Evolutionary conservation across 2,113 vertebrate species (phyloP).

Genomic region (Podarcis cretensis): DNA sequence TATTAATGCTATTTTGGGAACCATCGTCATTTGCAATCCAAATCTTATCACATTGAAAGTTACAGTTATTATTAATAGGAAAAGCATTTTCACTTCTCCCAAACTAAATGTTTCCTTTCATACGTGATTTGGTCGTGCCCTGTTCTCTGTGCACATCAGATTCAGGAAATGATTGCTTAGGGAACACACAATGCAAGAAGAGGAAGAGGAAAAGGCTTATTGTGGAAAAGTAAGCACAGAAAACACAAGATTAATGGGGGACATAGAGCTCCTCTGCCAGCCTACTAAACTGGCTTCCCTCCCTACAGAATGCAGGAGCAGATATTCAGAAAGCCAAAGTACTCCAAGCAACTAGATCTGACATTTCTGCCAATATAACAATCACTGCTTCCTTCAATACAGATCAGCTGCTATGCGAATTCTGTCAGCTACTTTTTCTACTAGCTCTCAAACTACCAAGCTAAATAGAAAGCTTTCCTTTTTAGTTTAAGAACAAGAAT

Average conservation of each 20-base stretch:
- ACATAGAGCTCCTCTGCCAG: constrained; percentile 1
- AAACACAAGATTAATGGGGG: constrained; percentile 3
- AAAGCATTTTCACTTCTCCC: not conserved
- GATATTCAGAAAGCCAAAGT: not conserved
- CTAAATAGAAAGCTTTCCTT: not conserved
- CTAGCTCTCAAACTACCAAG: not conserved
- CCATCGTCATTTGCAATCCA: not conserved
- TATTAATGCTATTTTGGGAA: not conserved
- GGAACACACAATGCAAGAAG: constrained; percentile 25
- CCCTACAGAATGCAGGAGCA: not conserved
- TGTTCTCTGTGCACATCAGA: not conserved
- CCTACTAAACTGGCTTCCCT: not conserved
- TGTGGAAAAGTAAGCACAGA: not conserved
- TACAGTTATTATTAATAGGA: no score
- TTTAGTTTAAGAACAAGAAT: not conserved
- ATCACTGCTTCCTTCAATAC: not conserved
- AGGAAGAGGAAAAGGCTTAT: constrained; percentile 32
- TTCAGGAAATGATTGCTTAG: constrained; percentile 29
- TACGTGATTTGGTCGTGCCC: constrained; percentile 1
- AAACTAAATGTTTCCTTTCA: not conserved
- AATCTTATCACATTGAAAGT: not conserved
- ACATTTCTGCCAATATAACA: not conserved
- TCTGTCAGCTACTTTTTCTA: not conserved
- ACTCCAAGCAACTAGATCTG: not conserved
- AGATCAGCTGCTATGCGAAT: not conserved